These are phyloP conservation scores for Sebastes jordani DNA, from an alignment of 2,797 vertebrate genomes.

Conservation along the genomic window DNA sequence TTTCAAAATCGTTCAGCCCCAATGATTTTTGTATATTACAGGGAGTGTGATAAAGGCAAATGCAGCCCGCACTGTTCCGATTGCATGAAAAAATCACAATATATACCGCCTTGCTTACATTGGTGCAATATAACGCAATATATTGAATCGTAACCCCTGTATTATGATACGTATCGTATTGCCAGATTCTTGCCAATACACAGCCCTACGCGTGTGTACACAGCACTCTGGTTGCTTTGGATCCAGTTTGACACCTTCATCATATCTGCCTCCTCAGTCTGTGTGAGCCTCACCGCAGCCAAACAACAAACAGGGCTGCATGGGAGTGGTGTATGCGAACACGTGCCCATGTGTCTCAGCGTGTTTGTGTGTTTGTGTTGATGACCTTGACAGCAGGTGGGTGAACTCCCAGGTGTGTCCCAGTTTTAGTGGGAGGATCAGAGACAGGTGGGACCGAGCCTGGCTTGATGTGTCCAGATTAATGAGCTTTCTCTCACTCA, in stretches of 20 bases:
- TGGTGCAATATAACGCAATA: too few species aligned
- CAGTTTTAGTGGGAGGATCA: constrained; percentile 78
- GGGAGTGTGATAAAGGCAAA: too few species aligned
- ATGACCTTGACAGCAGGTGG: constrained; percentile 75
- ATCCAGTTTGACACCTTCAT: constrained; percentile 9
- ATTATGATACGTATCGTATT: too few species aligned
- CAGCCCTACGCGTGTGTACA: not conserved
- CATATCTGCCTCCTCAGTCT: not conserved
- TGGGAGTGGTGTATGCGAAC: not conserved
- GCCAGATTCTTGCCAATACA: too few species aligned
- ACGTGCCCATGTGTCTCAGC: constrained; percentile 22
- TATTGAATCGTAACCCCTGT: too few species aligned
- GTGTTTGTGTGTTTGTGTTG: constrained; percentile 48
- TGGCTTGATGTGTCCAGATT: constrained; percentile 75
- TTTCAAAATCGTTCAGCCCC: accelerated
- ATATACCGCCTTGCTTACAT: too few species aligned
- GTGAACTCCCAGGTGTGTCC: constrained; percentile 82
- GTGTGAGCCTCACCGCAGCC: not conserved
- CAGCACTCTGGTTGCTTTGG: not conserved
- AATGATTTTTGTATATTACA: too few species aligned
- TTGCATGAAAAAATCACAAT: too few species aligned
- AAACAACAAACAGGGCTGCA: not conserved
- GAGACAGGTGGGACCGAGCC: constrained; percentile 74
- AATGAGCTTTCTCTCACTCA: constrained; percentile 77
- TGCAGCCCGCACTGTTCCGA: too few species aligned